Conservation (phyloP, 2,113 vertebrate species). For the Hyla sarda region DNA sequence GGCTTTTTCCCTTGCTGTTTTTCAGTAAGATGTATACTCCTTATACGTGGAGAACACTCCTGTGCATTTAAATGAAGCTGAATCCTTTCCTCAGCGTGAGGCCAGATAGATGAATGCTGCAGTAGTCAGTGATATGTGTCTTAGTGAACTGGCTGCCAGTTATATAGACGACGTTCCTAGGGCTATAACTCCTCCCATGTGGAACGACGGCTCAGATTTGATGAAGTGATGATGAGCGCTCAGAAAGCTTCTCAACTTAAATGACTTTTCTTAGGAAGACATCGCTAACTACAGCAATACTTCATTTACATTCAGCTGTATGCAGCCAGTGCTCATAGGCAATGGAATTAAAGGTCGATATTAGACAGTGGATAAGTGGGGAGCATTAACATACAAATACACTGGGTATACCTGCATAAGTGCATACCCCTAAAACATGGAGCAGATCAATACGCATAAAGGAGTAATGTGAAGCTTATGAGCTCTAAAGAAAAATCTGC, state of each 20-base stretch:
- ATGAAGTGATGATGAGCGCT: slow-evolving; percentile 18
- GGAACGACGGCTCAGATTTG: neutral
- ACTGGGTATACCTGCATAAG: no score
- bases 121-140: slow-evolving; percentile 4
- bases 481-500: no score
- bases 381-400: no score
- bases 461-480: no score
- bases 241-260: slow-evolving; percentile 10
- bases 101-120: slow-evolving; percentile 14
- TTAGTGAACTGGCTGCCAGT: neutral
- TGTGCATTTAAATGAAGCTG: slow-evolving; percentile 27
- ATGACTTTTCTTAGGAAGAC: neutral
- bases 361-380: no score
- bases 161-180: neutral
- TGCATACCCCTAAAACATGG: no score
- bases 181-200: slow-evolving; percentile 25
- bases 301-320: neutral
- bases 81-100: slow-evolving; percentile 20
- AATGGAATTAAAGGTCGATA: no score
- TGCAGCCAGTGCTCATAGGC: neutral
- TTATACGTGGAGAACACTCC: slow-evolving; percentile 3
- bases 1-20: slow-evolving; percentile 7
- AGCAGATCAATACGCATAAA: no score
- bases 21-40: slow-evolving; percentile 20
- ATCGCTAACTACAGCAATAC: neutral